phyloP scores from a whole-genome alignment of 2,113 vertebrate genomes.

The Bufo bufo region DNA sequence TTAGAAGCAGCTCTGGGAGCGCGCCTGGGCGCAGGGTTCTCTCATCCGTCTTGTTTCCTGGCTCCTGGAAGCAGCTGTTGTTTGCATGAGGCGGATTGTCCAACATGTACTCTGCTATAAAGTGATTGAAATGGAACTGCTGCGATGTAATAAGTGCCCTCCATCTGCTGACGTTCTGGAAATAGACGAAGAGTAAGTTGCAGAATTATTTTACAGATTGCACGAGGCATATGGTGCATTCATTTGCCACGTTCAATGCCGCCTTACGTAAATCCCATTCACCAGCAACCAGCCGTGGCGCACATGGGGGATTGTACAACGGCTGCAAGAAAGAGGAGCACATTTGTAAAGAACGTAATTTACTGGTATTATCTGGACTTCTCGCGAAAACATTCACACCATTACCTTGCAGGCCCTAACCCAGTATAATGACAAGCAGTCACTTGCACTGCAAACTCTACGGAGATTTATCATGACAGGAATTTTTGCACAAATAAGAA shows the following conservation, averaged over 20 bases:
- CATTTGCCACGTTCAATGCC: neutral
- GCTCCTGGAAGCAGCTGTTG: conserved; percentile 41
- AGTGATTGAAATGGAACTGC: conserved; percentile 41
- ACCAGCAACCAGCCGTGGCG: neutral
- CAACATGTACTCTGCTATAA: conserved; percentile 28
- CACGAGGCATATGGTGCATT: conserved; percentile 23
- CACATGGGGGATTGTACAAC: neutral
- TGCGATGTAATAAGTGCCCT: conserved; percentile 9
- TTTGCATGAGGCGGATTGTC: conserved; percentile 23
- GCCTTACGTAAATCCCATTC: neutral
- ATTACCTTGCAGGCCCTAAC: no score
- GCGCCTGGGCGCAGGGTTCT: neutral
- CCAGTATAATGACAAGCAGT: no score
- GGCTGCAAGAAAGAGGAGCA: neutral
- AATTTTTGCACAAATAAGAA: no score
- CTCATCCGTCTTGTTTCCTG: neutral
- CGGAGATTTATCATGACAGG: no score
- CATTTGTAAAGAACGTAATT: no score
- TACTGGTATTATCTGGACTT: no score
- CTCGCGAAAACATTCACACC: no score
- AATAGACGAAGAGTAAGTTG: neutral
- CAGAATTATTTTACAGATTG: conserved; percentile 38
- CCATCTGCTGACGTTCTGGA: conserved; percentile 37
- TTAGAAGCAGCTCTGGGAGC: conserved; percentile 34
- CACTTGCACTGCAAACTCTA: no score